A percentile compares a stretch with the other conserved stretches of the same genome.
phyloP scores from a whole-genome alignment of 35 echinoderm and acorn worm species.

The Ophioderma brevispina region DNA sequence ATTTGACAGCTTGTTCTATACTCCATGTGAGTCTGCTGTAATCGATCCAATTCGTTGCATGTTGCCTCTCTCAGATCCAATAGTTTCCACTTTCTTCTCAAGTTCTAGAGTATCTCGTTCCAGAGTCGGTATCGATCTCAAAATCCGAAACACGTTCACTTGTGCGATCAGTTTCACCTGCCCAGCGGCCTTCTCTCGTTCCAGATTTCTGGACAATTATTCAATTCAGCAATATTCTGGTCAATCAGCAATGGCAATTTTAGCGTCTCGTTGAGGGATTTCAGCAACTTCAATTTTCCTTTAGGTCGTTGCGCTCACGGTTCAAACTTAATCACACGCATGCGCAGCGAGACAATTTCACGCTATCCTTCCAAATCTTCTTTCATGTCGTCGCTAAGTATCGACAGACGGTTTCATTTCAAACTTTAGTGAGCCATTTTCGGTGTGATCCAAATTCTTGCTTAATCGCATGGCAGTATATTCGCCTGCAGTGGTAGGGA shows the following conservation, averaged over 20 bases:
- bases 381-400: not conserved
- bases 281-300: too few species aligned
- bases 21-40: not conserved
- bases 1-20: not conserved
- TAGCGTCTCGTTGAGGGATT: too few species aligned
- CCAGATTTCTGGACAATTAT: not conserved
- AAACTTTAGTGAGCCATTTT: not conserved
- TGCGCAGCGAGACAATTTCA: not conserved
- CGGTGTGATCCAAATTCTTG: too few species aligned
- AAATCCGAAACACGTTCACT: not conserved
- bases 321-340: not conserved
- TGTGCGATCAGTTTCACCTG: not conserved
- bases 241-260: too few species aligned
- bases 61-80: not conserved
- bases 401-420: not conserved
- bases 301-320: not conserved
- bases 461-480: too few species aligned
- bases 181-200: not conserved
- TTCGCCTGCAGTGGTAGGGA: too few species aligned
- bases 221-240: not conserved
- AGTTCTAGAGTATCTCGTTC: not conserved
- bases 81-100: not conserved
- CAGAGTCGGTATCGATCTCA: not conserved
- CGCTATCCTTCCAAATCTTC: not conserved
- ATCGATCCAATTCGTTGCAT: not conserved